Evolutionary conservation across 2,113 vertebrate species (phyloP), one percentile per base, ranked within the genome.

Genomic region (Beaufortia kweichowensis): DNA sequence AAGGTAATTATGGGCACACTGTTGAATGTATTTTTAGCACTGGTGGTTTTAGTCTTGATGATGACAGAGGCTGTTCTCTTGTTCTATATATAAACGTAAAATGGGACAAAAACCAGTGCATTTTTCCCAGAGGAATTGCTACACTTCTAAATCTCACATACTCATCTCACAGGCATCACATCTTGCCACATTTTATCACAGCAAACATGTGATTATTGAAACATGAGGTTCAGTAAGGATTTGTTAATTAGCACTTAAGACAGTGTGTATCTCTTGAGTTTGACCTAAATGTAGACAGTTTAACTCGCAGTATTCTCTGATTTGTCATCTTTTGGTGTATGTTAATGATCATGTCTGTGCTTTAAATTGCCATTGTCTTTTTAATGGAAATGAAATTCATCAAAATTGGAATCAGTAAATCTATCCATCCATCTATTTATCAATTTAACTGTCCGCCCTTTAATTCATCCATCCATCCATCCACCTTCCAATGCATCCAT

Each of bases 101-200:
- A 76, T 65, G 15, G 83, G 39, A 41, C 65, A 73, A 77, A 73
- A 85, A 79, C 65, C 63, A 60, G 63, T 80, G 59, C 80, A 77
- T 81, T 83, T 21, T 6, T 9, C 24, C 23, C 63, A 43, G 15
- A 55, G 66, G 6, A 35, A 53, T 50, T 68, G n/a, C n/a, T 55
- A n/a, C 33, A 55, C 29, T 9, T 70, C 48, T 55, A 23, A 68
- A 19, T 23, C 43, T 67, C 35, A 43, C 35, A 69, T 11, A 23
- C 11, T 10, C 3, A 23, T 67, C 41, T 66, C 23, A 55, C 19
- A 33, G 6, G 8, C n/a, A 23, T 46, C 10, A 15, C n/a, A 23
- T 46, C 10, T 28, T 11, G 23, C 23, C 19, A 9, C 15, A 1
- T 23, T 55, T 69, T 29, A 69, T 33, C 10, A 55, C 29, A 10